Conservation (phyloP, 92 coral and sea anemone genomes). For the Ricordea florida region DNA sequence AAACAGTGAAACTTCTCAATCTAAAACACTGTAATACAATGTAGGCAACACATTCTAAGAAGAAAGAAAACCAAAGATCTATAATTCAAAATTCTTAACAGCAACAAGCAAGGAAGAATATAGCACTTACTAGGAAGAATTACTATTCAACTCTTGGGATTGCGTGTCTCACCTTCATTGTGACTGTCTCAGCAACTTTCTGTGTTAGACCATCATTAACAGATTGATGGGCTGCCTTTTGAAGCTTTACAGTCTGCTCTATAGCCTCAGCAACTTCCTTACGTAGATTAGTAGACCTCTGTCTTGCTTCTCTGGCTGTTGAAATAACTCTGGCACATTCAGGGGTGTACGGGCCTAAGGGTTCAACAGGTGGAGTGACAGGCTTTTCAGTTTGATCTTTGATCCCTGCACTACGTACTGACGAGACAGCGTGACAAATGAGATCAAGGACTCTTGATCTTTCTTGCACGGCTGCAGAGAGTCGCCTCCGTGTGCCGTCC, state of each 20-base stretch:
- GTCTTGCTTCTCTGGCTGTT: slow-evolving; percentile 87
- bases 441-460: slow-evolving; percentile 92
- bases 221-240: slow-evolving; percentile 90
- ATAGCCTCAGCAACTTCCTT: slow-evolving; percentile 95
- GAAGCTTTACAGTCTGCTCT: slow-evolving; percentile 91
- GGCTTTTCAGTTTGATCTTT: slow-evolving; percentile 94
- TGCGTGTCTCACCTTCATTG: slow-evolving; percentile 85
- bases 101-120: neutral
- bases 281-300: slow-evolving; percentile 79
- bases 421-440: slow-evolving; percentile 95
- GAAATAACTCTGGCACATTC: slow-evolving; percentile 94
- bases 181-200: slow-evolving; percentile 98
- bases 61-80: too few species aligned
- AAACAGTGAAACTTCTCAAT: neutral
- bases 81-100: too few species aligned
- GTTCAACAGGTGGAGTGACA: slow-evolving; percentile 87
- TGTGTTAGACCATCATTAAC: slow-evolving; percentile 98
- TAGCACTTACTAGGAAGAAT: neutral
- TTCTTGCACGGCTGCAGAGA: slow-evolving; percentile 83
- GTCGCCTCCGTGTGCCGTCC: slow-evolving; percentile 87
- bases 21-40: neutral
- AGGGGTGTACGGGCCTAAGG: slow-evolving; percentile 98
- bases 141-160: too few species aligned
- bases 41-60: too few species aligned
- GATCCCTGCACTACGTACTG: slow-evolving; percentile 94